Percentiles rank a stretch among this genome's conserved stretches.
phyloP scores from a whole-genome alignment of 2,797 vertebrate genomes.

The Momotus momota region DNA sequence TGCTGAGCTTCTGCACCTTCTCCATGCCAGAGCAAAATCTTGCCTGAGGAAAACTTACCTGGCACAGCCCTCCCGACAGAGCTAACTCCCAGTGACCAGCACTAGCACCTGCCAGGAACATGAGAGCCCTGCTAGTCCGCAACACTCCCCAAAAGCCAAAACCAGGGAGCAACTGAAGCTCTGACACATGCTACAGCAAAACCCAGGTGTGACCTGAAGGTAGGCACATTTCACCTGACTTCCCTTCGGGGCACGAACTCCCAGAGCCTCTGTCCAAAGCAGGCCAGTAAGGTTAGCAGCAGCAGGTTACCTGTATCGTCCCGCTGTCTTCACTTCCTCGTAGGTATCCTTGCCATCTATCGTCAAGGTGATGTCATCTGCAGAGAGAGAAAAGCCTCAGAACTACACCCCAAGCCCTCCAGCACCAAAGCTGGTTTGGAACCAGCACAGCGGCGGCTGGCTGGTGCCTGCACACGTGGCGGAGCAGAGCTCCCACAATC shows the following conservation, averaged over 20 bases:
- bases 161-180: not conserved
- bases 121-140: not conserved
- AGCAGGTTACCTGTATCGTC: slow-evolving; percentile 89
- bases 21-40: not conserved
- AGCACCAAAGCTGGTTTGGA: not conserved
- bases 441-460: not conserved
- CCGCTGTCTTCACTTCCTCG: slow-evolving; percentile 93
- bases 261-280: not conserved
- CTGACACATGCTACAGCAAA: not conserved
- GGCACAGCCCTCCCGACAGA: not conserved
- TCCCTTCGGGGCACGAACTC: not conserved
- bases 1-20: not conserved
- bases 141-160: not conserved
- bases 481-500: not conserved
- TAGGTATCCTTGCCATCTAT: slow-evolving; percentile 95
- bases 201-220: not conserved
- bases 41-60: not conserved
- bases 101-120: not conserved
- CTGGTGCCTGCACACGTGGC: not conserved
- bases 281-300: not conserved
- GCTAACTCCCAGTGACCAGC: not conserved
- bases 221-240: not conserved
- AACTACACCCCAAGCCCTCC: not conserved
- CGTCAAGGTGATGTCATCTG: slow-evolving; percentile 95
- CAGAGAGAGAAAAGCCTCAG: not conserved